Evolutionary conservation across 1,140 invertebrate genomes (phyloP).

Genomic region (Coelopa frigida): DNA sequence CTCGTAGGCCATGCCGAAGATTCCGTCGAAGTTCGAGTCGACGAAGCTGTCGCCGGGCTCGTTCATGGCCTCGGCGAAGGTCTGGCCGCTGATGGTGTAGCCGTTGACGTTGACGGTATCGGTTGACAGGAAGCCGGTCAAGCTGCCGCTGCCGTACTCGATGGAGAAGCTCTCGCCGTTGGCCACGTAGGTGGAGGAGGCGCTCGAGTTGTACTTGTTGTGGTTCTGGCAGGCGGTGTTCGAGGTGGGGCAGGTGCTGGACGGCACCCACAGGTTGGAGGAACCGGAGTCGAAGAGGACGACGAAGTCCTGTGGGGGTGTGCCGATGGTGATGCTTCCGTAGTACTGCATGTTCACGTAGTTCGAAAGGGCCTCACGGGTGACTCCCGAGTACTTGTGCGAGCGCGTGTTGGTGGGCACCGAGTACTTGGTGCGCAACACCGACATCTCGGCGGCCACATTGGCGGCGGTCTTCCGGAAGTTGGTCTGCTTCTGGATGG

Average conservation of each 20-base stretch:
- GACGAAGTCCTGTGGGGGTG: constrained; percentile 84
- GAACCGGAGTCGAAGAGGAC: constrained; percentile 98
- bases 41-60: constrained; percentile 86
- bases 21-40: constrained; percentile 94
- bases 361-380: constrained; percentile 79
- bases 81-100: constrained; percentile 68
- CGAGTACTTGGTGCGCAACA: constrained; percentile 4
- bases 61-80: constrained; percentile 94
- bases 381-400: constrained; percentile 38
- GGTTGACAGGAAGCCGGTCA: constrained; percentile 88
- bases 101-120: constrained; percentile 69
- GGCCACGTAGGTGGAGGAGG: constrained; percentile 71
- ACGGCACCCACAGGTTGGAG: constrained; percentile 97
- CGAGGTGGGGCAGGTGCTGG: constrained; percentile 74
- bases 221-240: constrained; percentile 85
- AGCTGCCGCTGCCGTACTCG: constrained; percentile 88
- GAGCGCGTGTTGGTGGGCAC: not conserved
- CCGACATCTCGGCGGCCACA: not conserved
- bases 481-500: constrained; percentile 5
- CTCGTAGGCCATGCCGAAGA: constrained; percentile 84
- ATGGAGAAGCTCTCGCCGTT: constrained; percentile 92
- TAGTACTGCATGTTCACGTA: constrained; percentile 96
- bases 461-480: not conserved
- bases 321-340: constrained; percentile 86
- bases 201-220: constrained; percentile 81